Evolutionary conservation across 2,113 vertebrate species (phyloP), one percentile per base, ranked within the genome.

Genomic region (Bagarius yarrelli): DNA sequence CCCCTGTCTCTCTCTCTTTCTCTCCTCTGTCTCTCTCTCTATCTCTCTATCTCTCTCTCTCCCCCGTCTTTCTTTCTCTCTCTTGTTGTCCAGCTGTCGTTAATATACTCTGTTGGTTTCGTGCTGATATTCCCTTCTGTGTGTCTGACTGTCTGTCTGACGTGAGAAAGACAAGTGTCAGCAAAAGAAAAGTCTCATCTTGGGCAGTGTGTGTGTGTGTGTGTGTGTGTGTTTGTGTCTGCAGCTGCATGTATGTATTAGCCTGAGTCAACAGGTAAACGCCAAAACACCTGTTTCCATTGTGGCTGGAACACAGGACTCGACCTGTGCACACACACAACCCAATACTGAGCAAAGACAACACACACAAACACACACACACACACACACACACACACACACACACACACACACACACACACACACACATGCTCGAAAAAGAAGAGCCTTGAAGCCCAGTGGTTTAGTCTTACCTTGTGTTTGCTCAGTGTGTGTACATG

Each of bases 401-500:
- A 69, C 52, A 67, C 30, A 69, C n/a, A 34, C 57, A 81, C 79
- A 78, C 66, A 79, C 44, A 77, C 56, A 83, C 57, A 76, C 60
- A 70, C 6, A 40, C 36, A 40, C 6, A 40, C 6, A 40, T 40
- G 36, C 36, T 40, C 64, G 25, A 18, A 44, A 64, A 64, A 74
- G 59, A 57, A 16, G 8, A 32, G 44, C 80, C 80, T 81, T 81
- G 72, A 69, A 81, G 80, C 73, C 57, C 30, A 57, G 60, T 32
- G 80, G 80, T 81, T 81, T 81, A 81, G 80, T 25, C 80, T 81
- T 83, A 78, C 75, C 81, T 57, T 66, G 21, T 83, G 77, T 83
- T 73, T 83, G 77, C 61, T 81, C 61, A 75, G 70, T 83, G 82
- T 79, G 82, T 75, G 50, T 67, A 53, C 71, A 71, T 79, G 77